Base-by-base conservation (phyloP, 2,797 vertebrate genomes). In the Mallotus villosus region DNA sequence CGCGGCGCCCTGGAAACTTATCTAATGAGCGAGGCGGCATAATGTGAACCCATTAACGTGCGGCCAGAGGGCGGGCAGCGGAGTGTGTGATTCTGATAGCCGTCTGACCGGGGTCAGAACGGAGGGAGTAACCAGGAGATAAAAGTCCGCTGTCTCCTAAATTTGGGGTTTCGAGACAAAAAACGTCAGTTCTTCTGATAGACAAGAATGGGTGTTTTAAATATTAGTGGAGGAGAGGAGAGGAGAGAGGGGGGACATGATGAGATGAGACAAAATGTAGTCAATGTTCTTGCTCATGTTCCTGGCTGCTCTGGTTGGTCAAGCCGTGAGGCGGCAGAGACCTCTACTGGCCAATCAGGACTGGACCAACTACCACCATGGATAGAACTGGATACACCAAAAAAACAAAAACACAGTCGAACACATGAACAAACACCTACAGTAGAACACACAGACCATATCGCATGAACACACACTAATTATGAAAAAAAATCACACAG, bases 301-400 rank as follows among this genome's bases (percentile, higher is more conserved):
- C 5, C 67, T 71, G 32, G 49, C 24, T 46, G 16, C n/a, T 11
- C 19, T 34, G 12, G 7, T n/a, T 14, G 49, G 32, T 14, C 51
- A 29, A 34, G 12, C 11, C n/a, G 51, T 46, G 37, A 32, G 59
- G 6, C 59, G 63, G 25, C 63, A 73, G 72, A 63, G 65, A 55
- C 76, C 76, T 67, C 76, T 78, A 29, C 72, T 78, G 76, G 76
- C 3, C 14, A 17, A 58, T 67, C 41, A 24, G 17, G 22, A 53
- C 46, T 51, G 46, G 37, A 21, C 63, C 37, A 65, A 46, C 41
- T 8, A 37, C 34, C 34, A 37, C 34, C 34, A 7, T 37, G 6
- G 34, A 7, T 37, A 37, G 8, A 37, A 8, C 34, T 37, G 27
- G 17, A 17, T n/a, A n/a, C n/a, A n/a, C n/a, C n/a, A 19, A 22